A percentile compares a stretch with the other conserved stretches of the same genome.
Conservation (phyloP, 2,888 invertebrate genomes). For the Spodoptera exigua region DNA sequence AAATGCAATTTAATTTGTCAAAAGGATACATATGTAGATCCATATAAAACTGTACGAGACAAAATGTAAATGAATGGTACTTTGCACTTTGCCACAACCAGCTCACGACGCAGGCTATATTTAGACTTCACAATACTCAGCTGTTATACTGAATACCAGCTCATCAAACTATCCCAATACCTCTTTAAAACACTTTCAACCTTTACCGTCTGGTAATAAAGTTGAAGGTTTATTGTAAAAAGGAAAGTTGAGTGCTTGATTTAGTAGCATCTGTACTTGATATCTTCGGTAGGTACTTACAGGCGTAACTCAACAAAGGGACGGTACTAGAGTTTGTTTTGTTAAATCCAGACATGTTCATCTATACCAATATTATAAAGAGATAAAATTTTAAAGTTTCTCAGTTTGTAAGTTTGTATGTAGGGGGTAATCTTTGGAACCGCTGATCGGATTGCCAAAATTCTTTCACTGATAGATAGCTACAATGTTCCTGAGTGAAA, state of each 20-base stretch:
- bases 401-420: too few species aligned
- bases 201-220: too few species aligned
- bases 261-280: background rate
- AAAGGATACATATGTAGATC: slow-evolving; percentile 12
- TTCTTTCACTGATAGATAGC: too few species aligned
- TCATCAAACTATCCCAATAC: too few species aligned
- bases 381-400: too few species aligned
- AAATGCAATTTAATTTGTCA: slow-evolving; percentile 11
- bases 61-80: slow-evolving; percentile 45
- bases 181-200: too few species aligned
- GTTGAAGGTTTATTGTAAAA: too few species aligned
- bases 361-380: too few species aligned
- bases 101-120: slow-evolving; percentile 44
- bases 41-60: slow-evolving; percentile 25
- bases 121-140: slow-evolving; percentile 46
- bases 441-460: too few species aligned
- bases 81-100: slow-evolving; percentile 22
- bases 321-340: slow-evolving; percentile 41
- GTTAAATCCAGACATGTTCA: slow-evolving; percentile 5
- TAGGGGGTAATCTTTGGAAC: too few species aligned
- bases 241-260: too few species aligned
- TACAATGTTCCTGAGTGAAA: too few species aligned
- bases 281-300: slow-evolving; percentile 48
- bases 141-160: slow-evolving; percentile 23
- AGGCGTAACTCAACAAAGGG: slow-evolving; percentile 43